Evolutionary conservation across 1,140 invertebrate species (phyloP).

Genomic region (Cotesia typhae): DNA sequence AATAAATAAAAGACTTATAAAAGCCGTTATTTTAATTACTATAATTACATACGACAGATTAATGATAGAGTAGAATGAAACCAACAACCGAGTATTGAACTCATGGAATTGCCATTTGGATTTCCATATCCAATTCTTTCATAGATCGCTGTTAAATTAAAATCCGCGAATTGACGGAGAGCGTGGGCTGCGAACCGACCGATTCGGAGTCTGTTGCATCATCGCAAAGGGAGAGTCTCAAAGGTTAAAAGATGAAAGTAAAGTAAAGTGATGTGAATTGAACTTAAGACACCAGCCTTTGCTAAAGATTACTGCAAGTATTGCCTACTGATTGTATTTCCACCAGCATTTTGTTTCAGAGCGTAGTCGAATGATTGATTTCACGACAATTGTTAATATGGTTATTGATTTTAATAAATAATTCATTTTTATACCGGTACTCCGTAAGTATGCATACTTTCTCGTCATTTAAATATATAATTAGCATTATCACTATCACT

Average conservation of each 20-base stretch:
- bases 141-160: slow-evolving; percentile 28
- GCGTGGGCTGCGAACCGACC: too few relatives aligned
- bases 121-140: not conserved
- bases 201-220: slow-evolving; percentile 35
- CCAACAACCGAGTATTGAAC: not conserved
- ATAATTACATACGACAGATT: too few relatives aligned
- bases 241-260: slow-evolving; percentile 59
- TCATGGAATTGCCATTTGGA: not conserved
- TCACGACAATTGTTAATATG: too few relatives aligned
- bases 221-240: slow-evolving; percentile 43
- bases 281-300: not conserved
- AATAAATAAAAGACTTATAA: too few relatives aligned
- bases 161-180: slow-evolving; percentile 23
- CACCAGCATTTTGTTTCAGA: slow-evolving; percentile 5
- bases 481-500: too few relatives aligned
- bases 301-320: not conserved
- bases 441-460: too few relatives aligned
- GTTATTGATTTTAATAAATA: too few relatives aligned
- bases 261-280: slow-evolving; percentile 41
- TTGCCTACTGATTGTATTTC: not conserved
- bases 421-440: too few relatives aligned
- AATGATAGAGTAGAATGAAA: too few relatives aligned
- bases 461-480: too few relatives aligned
- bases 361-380: slow-evolving; percentile 5
- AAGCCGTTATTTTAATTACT: too few relatives aligned